These are phyloP conservation scores for Chouioia cunea DNA, from an alignment of 2,888 invertebrate genomes.

Conservation along the genomic window DNA sequence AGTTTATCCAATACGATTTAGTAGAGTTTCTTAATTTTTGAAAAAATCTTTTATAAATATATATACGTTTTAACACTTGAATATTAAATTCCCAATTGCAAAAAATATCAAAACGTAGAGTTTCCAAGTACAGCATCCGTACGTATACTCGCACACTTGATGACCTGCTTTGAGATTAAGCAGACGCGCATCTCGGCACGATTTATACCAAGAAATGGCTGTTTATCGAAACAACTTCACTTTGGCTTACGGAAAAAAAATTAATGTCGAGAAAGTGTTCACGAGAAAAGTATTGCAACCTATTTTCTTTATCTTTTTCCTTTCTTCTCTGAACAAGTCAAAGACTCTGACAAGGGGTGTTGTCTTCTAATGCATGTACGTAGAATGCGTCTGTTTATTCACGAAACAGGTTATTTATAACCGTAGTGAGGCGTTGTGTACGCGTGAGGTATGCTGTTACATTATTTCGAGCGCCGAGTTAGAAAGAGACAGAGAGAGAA, in stretches of 20 bases:
- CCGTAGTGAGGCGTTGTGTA: slow-evolving; percentile 5
- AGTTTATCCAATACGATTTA: no score
- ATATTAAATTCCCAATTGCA: no score
- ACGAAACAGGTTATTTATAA: slow-evolving; percentile 45
- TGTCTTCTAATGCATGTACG: slow-evolving; percentile 34
- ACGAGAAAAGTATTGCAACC: background rate
- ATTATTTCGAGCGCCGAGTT: slow-evolving; percentile 5
- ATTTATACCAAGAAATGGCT: slow-evolving; percentile 23
- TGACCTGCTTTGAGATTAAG: slow-evolving; percentile 23
- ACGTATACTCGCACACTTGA: slow-evolving; percentile 16
- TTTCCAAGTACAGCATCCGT: no score
- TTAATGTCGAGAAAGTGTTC: background rate
- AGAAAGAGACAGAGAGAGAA: background rate
- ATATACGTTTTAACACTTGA: slow-evolving; percentile 9
- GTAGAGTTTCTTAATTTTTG: no score
- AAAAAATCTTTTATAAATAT: no score
- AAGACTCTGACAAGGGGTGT: background rate
- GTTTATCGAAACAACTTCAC: slow-evolving; percentile 18
- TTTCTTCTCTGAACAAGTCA: no score
- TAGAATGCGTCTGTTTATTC: slow-evolving; percentile 41
- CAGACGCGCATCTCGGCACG: slow-evolving; percentile 16
- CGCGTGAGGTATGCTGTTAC: slow-evolving; percentile 9
- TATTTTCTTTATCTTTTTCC: no score
- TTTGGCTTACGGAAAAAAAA: background rate
- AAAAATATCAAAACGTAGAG: no score